phyloP scores from a whole-genome alignment of 2,888 invertebrate species.

The Pecten maximus region DNA sequence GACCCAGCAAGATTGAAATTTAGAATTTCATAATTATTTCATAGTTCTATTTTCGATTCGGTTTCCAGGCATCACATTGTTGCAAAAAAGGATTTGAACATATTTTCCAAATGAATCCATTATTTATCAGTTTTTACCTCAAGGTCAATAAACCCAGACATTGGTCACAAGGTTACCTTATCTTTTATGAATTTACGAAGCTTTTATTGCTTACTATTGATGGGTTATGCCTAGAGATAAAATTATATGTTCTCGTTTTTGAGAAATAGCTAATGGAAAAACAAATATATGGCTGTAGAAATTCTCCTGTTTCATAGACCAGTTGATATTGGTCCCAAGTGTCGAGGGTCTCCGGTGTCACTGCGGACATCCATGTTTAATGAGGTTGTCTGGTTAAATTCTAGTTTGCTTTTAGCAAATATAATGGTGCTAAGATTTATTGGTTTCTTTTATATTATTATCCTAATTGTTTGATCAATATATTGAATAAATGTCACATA shows the following conservation, averaged over 20 bases:
- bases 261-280: not conserved
- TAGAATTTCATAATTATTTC: too few species aligned
- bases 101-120: not conserved
- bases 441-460: not conserved
- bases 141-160: not conserved
- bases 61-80: too few species aligned
- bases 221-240: not conserved
- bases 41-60: too few species aligned
- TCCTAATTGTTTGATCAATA: not conserved
- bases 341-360: not conserved
- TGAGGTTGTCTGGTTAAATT: not conserved
- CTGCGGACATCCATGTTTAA: not conserved
- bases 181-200: not conserved
- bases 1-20: too few species aligned
- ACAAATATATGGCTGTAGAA: not conserved
- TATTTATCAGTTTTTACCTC: not conserved
- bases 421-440: not conserved
- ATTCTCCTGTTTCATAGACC: not conserved
- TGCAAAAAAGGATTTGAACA: too few species aligned
- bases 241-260: not conserved
- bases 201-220: not conserved
- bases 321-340: not conserved
- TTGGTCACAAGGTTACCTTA: not conserved
- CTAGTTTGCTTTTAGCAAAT: not conserved
- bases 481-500: too few species aligned